Percentiles rank a stretch among this genome's conserved stretches.
phyloP scores from a whole-genome alignment of 2,888 invertebrate species.

The Caenorhabditis sp. region DNA sequence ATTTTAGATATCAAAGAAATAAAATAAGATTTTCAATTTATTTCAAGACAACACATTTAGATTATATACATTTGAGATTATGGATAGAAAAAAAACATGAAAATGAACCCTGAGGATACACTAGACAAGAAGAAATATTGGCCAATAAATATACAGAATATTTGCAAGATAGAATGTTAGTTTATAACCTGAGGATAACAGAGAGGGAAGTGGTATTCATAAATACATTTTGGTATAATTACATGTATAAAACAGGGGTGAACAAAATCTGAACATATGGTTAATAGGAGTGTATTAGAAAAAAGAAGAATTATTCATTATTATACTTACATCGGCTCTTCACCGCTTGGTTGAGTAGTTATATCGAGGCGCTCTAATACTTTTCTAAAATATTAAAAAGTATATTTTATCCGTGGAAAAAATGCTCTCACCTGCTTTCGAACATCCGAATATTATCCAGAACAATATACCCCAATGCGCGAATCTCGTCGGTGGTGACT shows the following conservation, averaged over 20 bases:
- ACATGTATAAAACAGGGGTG: background rate
- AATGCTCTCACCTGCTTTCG: constrained; percentile 23
- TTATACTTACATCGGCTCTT: constrained; percentile 3
- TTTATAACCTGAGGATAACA: background rate
- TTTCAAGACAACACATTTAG: background rate
- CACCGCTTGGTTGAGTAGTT: background rate
- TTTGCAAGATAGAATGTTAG: background rate
- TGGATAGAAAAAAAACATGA: too few relatives aligned
- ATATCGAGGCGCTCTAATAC: background rate
- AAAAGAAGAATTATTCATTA: background rate
- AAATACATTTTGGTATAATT: background rate
- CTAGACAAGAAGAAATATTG: background rate
- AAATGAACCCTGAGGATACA: background rate
- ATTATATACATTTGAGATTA: background rate
- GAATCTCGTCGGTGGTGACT: constrained; percentile 37
- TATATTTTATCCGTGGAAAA: background rate
- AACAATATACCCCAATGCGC: constrained; percentile 46
- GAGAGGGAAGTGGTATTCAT: background rate
- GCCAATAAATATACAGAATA: background rate
- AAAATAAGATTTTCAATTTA: too few relatives aligned
- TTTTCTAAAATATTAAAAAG: background rate
- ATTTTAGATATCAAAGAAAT: too few relatives aligned
- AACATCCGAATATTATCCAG: constrained; percentile 47
- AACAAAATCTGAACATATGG: background rate
- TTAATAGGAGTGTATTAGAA: background rate